phyloP scores from a whole-genome alignment of 2,113 vertebrate genomes.

The Alligator sinensis region DNA sequence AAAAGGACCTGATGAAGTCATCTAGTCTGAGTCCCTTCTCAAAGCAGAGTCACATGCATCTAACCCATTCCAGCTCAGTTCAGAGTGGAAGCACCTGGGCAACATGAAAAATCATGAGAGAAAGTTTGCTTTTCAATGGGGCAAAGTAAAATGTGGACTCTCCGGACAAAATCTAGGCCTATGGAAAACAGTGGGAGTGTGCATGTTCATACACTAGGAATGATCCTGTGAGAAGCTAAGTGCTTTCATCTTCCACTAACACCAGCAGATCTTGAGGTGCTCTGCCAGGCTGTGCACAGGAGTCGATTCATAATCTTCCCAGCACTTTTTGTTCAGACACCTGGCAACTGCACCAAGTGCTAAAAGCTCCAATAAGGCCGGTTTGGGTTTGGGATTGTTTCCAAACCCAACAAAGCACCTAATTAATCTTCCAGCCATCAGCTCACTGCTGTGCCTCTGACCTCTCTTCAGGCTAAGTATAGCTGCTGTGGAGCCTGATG shows the following conservation, averaged over 20 bases:
- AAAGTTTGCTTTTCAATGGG: too few species aligned
- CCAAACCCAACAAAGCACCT: not conserved
- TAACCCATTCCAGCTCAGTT: too few species aligned
- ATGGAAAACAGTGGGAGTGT: not conserved
- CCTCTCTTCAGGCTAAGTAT: not conserved
- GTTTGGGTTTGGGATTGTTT: not conserved
- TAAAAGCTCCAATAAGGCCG: not conserved
- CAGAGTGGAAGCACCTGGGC: too few species aligned
- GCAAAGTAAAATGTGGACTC: too few species aligned
- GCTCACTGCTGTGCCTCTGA: not conserved
- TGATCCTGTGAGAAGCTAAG: not conserved
- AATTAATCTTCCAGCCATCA: not conserved
- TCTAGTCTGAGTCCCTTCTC: too few species aligned
- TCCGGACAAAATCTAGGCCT: not conserved
- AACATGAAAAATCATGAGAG: too few species aligned
- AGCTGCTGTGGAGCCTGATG: not conserved
- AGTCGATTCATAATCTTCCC: not conserved
- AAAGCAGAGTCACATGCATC: too few species aligned
- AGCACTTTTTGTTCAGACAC: not conserved
- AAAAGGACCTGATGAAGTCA: too few species aligned
- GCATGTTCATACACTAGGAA: fast-evolving
- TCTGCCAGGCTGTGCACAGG: fast-evolving
- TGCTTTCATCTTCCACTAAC: too few species aligned
- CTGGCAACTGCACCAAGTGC: fast-evolving
- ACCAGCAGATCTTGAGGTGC: not conserved